phyloP scores from a whole-genome alignment of 2,113 vertebrate genomes.

The Apeltes quadracus region DNA sequence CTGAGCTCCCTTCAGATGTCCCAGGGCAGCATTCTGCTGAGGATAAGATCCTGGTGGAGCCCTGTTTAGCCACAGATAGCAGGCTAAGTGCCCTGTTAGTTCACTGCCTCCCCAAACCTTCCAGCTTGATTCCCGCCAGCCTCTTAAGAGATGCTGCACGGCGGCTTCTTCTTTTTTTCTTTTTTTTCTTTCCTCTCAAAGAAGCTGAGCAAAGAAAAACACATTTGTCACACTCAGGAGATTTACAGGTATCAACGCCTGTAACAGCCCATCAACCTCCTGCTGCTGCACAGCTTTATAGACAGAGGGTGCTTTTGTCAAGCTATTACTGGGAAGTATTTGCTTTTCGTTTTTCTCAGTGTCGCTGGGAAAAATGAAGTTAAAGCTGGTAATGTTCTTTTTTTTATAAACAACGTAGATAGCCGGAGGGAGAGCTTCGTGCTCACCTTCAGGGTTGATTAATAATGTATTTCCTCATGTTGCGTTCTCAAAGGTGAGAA shows the following conservation, averaged over 20 bases:
- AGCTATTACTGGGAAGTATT: slow-evolving; percentile 7
- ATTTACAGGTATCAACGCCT: slow-evolving; percentile 40
- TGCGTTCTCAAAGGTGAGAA: too few relatives aligned
- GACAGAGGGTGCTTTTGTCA: slow-evolving; percentile 1
- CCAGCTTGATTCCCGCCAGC: slow-evolving; percentile 53
- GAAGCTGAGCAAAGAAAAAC: slow-evolving; percentile 62
- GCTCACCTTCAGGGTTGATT: too few relatives aligned
- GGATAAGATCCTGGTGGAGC: slow-evolving; percentile 38
- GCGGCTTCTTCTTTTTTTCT: slow-evolving; percentile 10
- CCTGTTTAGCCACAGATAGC: slow-evolving; percentile 65
- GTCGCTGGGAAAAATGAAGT: neutral
- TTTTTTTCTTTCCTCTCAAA: slow-evolving; percentile 21
- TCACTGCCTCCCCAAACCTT: slow-evolving; percentile 60
- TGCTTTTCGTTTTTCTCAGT: neutral
- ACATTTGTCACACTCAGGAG: slow-evolving; percentile 58
- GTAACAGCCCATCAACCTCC: slow-evolving; percentile 4
- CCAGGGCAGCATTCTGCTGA: slow-evolving; percentile 48
- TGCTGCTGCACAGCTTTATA: neutral
- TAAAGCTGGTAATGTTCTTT: neutral
- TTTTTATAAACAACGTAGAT: neutral
- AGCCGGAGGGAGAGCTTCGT: too few relatives aligned
- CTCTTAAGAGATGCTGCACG: slow-evolving; percentile 52
- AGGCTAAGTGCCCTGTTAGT: slow-evolving; percentile 64
- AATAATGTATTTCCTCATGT: too few relatives aligned
- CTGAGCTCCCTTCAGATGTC: slow-evolving; percentile 54